Conservation (phyloP, 1,140 invertebrate genomes). For the Gyrodactylus bullatarudis region DNA sequence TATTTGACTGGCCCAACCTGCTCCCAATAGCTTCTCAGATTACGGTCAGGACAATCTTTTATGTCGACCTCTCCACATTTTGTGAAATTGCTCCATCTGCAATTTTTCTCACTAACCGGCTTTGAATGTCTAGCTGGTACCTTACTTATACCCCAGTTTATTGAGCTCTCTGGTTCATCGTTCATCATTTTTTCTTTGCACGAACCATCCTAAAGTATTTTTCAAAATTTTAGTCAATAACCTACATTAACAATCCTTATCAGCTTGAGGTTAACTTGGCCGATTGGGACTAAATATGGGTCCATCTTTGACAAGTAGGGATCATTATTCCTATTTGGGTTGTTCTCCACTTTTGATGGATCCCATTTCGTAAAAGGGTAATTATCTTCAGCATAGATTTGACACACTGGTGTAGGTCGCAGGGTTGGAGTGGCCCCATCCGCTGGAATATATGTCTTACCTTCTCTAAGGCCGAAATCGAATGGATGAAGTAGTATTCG, state of each 20-base stretch:
- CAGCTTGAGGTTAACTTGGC: neutral
- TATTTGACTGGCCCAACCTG: neutral
- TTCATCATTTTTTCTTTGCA: neutral
- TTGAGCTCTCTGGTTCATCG: neutral
- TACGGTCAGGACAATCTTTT: neutral
- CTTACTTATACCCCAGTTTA: neutral
- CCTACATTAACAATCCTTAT: neutral
- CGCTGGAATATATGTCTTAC: conserved; percentile 39
- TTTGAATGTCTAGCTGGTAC: neutral
- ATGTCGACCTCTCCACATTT: neutral
- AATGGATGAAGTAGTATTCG: conserved; percentile 55
- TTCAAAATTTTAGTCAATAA: neutral
- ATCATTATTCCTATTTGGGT: neutral
- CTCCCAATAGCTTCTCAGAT: neutral
- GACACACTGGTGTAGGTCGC: neutral
- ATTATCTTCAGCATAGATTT: neutral
- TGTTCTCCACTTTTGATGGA: neutral
- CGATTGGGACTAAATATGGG: neutral
- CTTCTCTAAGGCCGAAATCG: conserved; percentile 69
- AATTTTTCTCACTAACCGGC: neutral
- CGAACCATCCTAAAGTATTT: neutral
- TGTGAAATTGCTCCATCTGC: neutral
- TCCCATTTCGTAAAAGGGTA: neutral
- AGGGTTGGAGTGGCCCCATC: neutral
- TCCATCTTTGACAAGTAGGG: neutral